Evolutionary conservation across 2,888 invertebrate genomes (phyloP).

Genomic region (Herminia tarsipennalis): DNA sequence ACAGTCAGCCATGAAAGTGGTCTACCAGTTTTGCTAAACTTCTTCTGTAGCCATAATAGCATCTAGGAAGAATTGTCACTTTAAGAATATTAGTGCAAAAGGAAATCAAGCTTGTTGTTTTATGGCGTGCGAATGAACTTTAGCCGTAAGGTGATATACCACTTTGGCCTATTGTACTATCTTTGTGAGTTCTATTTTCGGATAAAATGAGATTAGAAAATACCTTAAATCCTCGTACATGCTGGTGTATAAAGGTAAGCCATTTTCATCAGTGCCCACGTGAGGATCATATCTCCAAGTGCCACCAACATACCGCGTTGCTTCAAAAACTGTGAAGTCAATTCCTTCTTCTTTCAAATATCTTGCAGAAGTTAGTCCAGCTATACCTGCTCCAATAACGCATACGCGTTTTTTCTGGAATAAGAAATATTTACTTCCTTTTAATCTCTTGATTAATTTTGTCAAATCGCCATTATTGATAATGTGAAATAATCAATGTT

Average conservation of each 20-base stretch:
- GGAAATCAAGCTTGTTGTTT: too few species aligned
- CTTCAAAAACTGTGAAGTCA: constrained; percentile 70
- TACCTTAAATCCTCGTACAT: constrained; percentile 90
- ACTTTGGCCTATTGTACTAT: too few species aligned
- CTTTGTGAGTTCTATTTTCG: neutral
- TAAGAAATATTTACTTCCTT: too few species aligned
- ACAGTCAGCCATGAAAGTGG: too few species aligned
- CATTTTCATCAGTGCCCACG: constrained; percentile 83
- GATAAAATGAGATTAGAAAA: constrained; percentile 10
- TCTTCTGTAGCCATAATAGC: too few species aligned
- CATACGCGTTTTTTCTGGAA: constrained; percentile 61
- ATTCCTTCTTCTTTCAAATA: constrained; percentile 72
- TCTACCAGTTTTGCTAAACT: too few species aligned
- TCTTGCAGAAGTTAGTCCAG: constrained; percentile 69
- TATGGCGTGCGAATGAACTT: too few species aligned
- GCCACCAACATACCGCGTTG: constrained; percentile 71
- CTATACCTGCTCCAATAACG: constrained; percentile 75
- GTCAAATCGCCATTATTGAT: neutral
- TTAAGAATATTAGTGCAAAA: too few species aligned
- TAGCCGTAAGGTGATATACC: too few species aligned
- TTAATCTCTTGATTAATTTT: too few species aligned
- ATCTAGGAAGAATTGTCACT: too few species aligned
- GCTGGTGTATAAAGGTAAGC: constrained; percentile 87
- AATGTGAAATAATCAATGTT: too few species aligned
- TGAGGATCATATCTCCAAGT: constrained; percentile 80